Base-by-base conservation (phyloP, 64 coral and sea anemone genomes). In the Astreopora myriophthalma region DNA sequence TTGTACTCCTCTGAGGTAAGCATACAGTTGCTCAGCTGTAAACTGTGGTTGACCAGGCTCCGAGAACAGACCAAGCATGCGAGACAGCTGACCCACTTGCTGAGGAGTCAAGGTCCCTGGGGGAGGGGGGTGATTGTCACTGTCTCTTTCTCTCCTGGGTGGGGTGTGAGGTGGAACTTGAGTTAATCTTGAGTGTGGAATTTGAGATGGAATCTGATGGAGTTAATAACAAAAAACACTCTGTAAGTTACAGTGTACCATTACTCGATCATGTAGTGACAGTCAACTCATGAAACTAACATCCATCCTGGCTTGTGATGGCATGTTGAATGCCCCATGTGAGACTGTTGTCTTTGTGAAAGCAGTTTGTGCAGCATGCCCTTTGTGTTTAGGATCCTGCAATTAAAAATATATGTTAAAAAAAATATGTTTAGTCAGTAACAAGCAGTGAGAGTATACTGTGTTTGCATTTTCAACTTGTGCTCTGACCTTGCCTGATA, bases 291-390 rank as follows among this genome's bases (percentile, higher is more conserved):
- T 34, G n/a, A 80, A 64, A 39, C 79, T 57, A 22, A 82, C 79
- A 39, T 83, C 55, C 64, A 3, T 24, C 20, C 58, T 83, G 29
- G 79, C 17, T 40, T 63, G 79, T 32, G 19, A 5, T 39, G 79
- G 73, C 1, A 90, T 63, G 57, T 29, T 80, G 17, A 81, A 80
- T 80, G 62, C 2, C 19, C 5, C 61, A 20, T 60, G 62, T 12
- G 34, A 63, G 8, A 90, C 75, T 65, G 75, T 90, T 3, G 75
- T 80, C 26, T 79, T 80, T 76, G 64, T 90, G 49, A 90, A 90
- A 48, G 88, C 88, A 25, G 73, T 11, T 66, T 61, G 35, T 46
- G 71, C 22, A 13, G 32, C 22, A 22, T 38, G 52, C 22, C 5
- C 30, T 37, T 38, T 83, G 24, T 83, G 79, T 83, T 60, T 83